Evolutionary conservation across 2,113 vertebrate species (phyloP), one percentile per base, ranked within the genome.

Genomic region (Myiozetetes cayanensis): DNA sequence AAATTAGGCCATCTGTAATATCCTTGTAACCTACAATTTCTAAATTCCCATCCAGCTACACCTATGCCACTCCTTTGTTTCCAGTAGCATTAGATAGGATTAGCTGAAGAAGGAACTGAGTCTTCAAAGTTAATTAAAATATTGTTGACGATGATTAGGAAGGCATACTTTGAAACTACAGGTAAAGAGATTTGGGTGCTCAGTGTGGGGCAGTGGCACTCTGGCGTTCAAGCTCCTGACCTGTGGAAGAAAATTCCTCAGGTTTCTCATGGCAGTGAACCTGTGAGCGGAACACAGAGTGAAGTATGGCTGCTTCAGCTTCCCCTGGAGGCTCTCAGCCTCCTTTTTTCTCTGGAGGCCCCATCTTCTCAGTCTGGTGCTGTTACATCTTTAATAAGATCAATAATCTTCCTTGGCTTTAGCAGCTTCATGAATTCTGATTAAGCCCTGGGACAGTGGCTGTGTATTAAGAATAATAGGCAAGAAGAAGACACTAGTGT

Each of bases 341-440:
- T 84, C 62, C 75, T 47, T 59, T 59, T 61, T 76, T 43, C 88
- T 83, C 73, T 75, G 74, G 73, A 85, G 93, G 70, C 47, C 46
- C 28, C 6, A 1, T 92, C 86, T 81, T 77, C 89, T 92, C 81
- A 66, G 62, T 19, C 85, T 83, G 50, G 25, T 76, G 89, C 71
- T 91, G 41, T 61, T 96, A 70, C 87, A 90, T 86, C 90, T 87
- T 96, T 92, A 95, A 77, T 74, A 90, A 86, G 82, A 96, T 93
- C 94, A 96, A 94, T 94, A 91, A 90, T 94, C 67, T 90, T 88
- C 28, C 87, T 88, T 0, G 0, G 63, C 19, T 85, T 90, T 52
- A 93, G 90, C 87, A 90, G 85, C 91, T 86, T 87, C 85, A 74
- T 96, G 95, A 90, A 96, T 93, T 93, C 90, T 74, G 85, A 96